These are phyloP conservation scores for Bathynomus jamesi DNA, from an alignment of 1,140 invertebrate genomes.

Conservation along the genomic window DNA sequence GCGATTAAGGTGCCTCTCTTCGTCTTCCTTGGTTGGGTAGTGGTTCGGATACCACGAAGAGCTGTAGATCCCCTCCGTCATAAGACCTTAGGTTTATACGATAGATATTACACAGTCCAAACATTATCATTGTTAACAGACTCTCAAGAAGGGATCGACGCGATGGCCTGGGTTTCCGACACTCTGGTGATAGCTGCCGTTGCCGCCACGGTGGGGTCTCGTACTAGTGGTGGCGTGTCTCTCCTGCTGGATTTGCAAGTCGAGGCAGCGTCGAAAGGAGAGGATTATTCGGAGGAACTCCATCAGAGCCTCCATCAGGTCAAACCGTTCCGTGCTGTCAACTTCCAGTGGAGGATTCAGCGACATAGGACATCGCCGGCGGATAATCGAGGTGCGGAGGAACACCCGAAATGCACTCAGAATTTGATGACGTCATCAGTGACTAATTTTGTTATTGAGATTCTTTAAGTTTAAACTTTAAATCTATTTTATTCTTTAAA, in stretches of 20 bases:
- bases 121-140: constrained; percentile 51
- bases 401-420: no score
- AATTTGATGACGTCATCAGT: no score
- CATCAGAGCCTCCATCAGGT: constrained; percentile 67
- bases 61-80: no score
- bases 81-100: no score
- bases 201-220: constrained; percentile 61
- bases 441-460: no score
- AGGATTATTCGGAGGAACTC: constrained; percentile 81
- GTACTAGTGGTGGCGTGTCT: constrained; percentile 67
- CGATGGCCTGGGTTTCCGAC: constrained; percentile 71
- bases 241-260: constrained; percentile 84
- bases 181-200: constrained; percentile 73
- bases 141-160: constrained; percentile 71
- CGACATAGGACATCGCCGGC: constrained; percentile 7
- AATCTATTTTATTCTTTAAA: no score
- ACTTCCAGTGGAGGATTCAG: constrained; percentile 29
- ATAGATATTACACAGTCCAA: constrained; percentile 1
- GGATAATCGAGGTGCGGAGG: constrained; percentile 7
- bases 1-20: no score
- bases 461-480: no score
- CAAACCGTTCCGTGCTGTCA: constrained; percentile 30
- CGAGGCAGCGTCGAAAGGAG: constrained; percentile 75
- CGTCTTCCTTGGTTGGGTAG: no score
- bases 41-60: no score